Conservation (phyloP, 2,113 vertebrate species). For the Columba livia region DNA sequence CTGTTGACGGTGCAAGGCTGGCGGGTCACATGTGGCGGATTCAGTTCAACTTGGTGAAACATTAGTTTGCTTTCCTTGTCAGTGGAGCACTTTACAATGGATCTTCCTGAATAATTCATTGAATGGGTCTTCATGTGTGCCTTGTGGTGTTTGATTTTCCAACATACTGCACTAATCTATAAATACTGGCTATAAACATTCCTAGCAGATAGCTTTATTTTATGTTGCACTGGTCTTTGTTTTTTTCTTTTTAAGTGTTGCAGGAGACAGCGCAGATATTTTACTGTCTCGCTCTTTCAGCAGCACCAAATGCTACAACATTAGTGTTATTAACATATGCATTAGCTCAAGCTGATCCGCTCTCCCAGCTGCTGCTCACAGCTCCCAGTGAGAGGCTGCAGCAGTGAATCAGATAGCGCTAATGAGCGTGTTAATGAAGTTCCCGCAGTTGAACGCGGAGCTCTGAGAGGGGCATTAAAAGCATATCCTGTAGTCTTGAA, state of each 20-base stretch:
- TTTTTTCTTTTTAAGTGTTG: conserved; percentile 18
- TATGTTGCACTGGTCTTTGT: neutral
- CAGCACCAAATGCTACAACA: conserved; percentile 53
- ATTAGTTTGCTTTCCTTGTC: neutral
- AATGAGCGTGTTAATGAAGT: conserved; percentile 75
- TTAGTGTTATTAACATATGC: conserved; percentile 67
- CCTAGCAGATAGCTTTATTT: conserved; percentile 51
- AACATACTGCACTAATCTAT: conserved; percentile 39
- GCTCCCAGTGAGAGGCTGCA: conserved; percentile 35
- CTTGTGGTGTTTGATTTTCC: neutral
- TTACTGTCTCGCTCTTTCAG: conserved; percentile 50
- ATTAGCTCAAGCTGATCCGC: conserved; percentile 13
- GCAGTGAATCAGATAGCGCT: conserved; percentile 64
- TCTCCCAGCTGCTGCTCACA: conserved; percentile 37
- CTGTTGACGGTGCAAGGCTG: neutral
- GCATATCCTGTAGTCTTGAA: neutral
- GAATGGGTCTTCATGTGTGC: neutral
- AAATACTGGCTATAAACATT: conserved; percentile 59
- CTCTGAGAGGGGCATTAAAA: conserved; percentile 52
- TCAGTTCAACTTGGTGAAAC: neutral
- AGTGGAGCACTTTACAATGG: neutral
- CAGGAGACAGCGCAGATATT: conserved; percentile 38
- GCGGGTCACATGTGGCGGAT: neutral
- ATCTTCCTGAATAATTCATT: conserved; percentile 49
- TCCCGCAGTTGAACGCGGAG: conserved; percentile 16